Percentiles rank a stretch among this genome's conserved stretches.
These are phyloP conservation scores for Machimus atricapillus DNA, from an alignment of 2,888 invertebrate species.

Conservation along the genomic window DNA sequence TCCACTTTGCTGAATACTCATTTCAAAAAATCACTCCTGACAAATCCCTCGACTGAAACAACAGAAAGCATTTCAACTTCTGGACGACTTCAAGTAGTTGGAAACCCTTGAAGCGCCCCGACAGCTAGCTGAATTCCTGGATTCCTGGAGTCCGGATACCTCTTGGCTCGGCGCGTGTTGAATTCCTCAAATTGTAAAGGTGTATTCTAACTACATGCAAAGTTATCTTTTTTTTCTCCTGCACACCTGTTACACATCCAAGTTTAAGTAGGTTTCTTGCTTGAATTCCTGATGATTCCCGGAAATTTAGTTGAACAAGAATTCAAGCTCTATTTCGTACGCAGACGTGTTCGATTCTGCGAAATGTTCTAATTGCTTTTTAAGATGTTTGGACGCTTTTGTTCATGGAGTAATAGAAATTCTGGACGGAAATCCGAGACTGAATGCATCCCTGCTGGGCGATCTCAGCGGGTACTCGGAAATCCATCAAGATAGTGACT, in stretches of 20 bases:
- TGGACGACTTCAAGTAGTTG: neutral
- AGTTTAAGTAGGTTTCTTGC: neutral
- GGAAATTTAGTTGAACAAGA: neutral
- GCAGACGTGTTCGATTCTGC: neutral
- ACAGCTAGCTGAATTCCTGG: neutral
- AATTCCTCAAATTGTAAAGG: neutral
- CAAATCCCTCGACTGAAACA: neutral
- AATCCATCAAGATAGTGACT: neutral
- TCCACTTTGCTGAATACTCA: neutral
- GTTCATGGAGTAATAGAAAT: neutral
- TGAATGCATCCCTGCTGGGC: neutral
- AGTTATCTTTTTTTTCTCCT: neutral
- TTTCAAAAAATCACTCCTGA: neutral
- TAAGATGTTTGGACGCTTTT: neutral
- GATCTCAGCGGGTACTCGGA: neutral
- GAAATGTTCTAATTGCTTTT: neutral
- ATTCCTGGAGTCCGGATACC: neutral
- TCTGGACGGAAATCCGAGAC: neutral
- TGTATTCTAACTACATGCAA: neutral
- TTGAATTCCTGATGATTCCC: neutral
- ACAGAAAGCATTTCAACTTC: neutral
- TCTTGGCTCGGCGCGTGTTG: neutral
- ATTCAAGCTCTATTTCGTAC: neutral
- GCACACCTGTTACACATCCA: neutral
- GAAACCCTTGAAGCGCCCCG: neutral